phyloP scores from a whole-genome alignment of 2,888 invertebrate genomes.

The Dryobota labecula region DNA sequence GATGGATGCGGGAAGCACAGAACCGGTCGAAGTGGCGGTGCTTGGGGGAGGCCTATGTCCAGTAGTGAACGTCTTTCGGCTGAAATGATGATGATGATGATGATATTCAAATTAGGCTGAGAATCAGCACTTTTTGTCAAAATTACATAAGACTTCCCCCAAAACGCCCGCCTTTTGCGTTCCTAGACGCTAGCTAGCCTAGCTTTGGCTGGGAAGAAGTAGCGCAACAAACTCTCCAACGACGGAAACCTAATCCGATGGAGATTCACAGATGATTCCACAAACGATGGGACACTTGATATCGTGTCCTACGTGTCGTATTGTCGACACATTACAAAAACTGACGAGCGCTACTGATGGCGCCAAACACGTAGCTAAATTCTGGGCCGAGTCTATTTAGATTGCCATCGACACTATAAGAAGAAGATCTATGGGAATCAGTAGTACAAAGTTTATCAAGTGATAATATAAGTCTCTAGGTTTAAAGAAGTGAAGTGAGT shows the following conservation, averaged over 20 bases:
- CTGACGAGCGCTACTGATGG: too few species aligned
- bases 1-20: too few species aligned
- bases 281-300: background rate
- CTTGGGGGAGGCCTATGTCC: too few species aligned
- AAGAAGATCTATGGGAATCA: background rate
- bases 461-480: background rate
- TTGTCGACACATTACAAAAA: background rate
- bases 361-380: background rate
- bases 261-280: background rate
- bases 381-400: background rate
- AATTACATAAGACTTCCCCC: background rate
- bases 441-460: background rate
- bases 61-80: too few species aligned
- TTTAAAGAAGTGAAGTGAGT: too few species aligned
- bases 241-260: background rate
- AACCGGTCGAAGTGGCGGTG: too few species aligned
- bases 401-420: background rate
- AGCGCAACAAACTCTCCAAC: background rate
- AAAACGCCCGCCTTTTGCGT: background rate
- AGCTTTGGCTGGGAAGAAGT: background rate
- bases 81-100: too few species aligned
- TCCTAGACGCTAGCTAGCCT: too few species aligned
- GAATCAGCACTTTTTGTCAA: background rate
- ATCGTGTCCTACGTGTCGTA: background rate
- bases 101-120: background rate